phyloP scores from a whole-genome alignment of 2,888 invertebrate species.

The Eulithis prunata region DNA sequence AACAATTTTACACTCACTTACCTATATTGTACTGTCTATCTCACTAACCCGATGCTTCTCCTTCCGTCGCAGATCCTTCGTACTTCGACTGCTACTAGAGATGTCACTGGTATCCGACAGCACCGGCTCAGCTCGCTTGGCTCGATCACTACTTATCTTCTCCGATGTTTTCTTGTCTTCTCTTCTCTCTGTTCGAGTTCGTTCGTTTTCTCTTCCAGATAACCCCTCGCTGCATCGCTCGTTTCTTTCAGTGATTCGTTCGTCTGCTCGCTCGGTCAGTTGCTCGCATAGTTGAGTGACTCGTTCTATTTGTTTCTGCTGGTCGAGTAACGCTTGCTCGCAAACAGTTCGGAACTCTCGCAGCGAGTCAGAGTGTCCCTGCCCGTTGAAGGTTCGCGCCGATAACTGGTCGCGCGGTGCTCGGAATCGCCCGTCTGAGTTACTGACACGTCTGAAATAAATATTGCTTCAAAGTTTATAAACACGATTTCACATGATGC shows the following conservation, averaged over 20 bases:
- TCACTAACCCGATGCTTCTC: constrained; percentile 53
- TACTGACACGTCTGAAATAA: constrained; percentile 29
- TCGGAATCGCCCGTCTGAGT: constrained; percentile 27
- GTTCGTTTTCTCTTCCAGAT: background rate
- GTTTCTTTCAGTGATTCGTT: constrained; percentile 1
- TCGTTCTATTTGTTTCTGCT: constrained; percentile 65
- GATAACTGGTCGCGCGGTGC: constrained; percentile 34
- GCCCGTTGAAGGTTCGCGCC: constrained; percentile 29
- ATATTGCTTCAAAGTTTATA: background rate
- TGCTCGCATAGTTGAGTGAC: constrained; percentile 68
- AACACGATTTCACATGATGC: too few relatives aligned
- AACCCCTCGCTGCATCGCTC: background rate
- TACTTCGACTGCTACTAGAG: constrained; percentile 56
- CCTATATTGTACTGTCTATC: too few relatives aligned
- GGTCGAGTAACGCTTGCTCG: constrained; percentile 64
- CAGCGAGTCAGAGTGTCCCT: constrained; percentile 50
- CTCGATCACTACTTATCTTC: constrained; percentile 3
- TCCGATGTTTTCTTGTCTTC: constrained; percentile 5
- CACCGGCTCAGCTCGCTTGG: constrained; percentile 1
- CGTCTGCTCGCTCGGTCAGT: constrained; percentile 47
- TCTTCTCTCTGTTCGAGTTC: background rate
- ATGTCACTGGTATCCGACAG: constrained; percentile 52
- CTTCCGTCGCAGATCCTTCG: constrained; percentile 46
- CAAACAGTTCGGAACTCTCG: constrained; percentile 62
- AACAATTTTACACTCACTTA: too few relatives aligned